Conservation (phyloP, 2,888 invertebrate species). For the Galerucella pusilla region DNA sequence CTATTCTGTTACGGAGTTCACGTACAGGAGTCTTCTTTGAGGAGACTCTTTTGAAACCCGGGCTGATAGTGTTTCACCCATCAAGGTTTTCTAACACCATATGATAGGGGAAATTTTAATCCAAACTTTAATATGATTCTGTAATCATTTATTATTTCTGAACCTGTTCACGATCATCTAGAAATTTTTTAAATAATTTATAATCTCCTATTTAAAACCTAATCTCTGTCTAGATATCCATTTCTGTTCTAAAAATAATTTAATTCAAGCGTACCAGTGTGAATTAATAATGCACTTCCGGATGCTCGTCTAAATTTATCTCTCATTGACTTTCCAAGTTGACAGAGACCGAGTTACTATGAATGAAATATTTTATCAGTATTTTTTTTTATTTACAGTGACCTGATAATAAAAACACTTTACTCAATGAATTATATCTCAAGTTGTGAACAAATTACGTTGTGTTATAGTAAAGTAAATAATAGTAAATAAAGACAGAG, state of each 20-base stretch:
- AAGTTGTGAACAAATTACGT: slow-evolving; percentile 17
- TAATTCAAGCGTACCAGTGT: slow-evolving; percentile 1
- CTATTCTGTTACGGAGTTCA: too few species aligned
- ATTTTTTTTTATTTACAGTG: slow-evolving; percentile 11
- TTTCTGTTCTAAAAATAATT: slow-evolving; percentile 1
- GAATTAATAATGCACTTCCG: not conserved
- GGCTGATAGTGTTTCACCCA: too few species aligned
- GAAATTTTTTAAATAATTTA: too few species aligned
- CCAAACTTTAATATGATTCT: too few species aligned
- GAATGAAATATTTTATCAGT: slow-evolving; percentile 27
- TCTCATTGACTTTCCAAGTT: not conserved
- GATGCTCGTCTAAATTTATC: slow-evolving; percentile 11
- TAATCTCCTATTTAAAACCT: not conserved
- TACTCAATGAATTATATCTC: slow-evolving; percentile 13
- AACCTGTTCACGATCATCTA: not conserved
- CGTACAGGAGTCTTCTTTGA: too few species aligned
- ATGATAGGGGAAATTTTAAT: too few species aligned
- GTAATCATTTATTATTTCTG: not conserved
- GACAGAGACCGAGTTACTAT: not conserved
- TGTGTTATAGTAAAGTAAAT: not conserved
- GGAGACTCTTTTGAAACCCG: too few species aligned
- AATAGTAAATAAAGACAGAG: slow-evolving; percentile 11
- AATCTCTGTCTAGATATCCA: not conserved
- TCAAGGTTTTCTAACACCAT: too few species aligned
- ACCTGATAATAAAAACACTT: slow-evolving; percentile 22